Base-by-base conservation (phyloP, 2,797 vertebrate species). In the Siniperca undulata region DNA sequence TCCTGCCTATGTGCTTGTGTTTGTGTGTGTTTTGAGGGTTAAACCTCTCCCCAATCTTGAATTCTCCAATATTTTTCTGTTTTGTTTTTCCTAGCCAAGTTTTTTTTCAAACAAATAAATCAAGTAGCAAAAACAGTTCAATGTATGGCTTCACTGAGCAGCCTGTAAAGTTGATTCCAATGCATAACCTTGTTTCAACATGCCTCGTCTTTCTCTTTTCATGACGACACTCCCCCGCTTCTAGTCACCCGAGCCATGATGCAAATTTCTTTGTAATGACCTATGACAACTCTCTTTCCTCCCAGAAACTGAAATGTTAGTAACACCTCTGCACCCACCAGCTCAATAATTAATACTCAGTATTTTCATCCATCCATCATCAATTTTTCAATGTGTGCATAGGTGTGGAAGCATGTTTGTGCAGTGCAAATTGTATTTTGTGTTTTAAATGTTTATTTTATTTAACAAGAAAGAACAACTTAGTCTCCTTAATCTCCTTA, bases 191-290 rank as follows among this genome's bases (percentile, higher is more conserved):
- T 93, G 91, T 93, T 90, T 82, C 85, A 92, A 89, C 91, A 89
- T 74, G 89, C 82, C 78, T 89, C 52, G 36, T 76, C 74, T 91
- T 84, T 88, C 61, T 77, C 62, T 65, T 74, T 74, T 83, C 70
- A 53, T 69, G 61, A 73, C 42, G 22, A 77, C 87, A 79, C 82
- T 74, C 81, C 78, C 83, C 71, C 36, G 8, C 78, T 67, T 71
- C 56, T 9, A 67, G 71, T 77, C 80, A 72, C 82, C 73, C 7
- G 27, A 86, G 84, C 80, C 50, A n/a, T 46, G 67, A 78, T 73
- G 75, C 81, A 59, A 92, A 93, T 90, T 90, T 90, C 85, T 86
- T 81, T 65, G 81, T 88, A 81, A 91, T 81, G 88, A 87, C 82
- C 87, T 83, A 44, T 65, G 77, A 88, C 78, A 81, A 81, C 87